Evolutionary conservation across 2,797 vertebrate species (phyloP).

Genomic region (Zonotrichia albicollis): DNA sequence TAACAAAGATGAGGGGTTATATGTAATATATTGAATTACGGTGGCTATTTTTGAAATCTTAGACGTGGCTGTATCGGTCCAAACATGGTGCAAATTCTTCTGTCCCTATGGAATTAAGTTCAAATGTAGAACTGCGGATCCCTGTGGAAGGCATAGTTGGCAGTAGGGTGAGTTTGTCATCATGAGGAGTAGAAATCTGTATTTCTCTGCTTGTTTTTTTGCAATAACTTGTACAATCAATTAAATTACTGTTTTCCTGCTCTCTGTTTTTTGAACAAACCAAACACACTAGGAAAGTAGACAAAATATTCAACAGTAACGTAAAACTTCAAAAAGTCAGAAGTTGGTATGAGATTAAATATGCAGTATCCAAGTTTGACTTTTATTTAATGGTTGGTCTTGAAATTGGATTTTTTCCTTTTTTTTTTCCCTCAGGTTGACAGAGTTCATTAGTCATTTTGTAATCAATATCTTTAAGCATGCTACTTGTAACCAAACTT

Average conservation of each 20-base stretch:
- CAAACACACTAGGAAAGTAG: not conserved
- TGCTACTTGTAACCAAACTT: not conserved
- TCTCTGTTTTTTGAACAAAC: not conserved
- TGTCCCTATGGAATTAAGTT: not conserved
- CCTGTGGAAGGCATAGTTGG: not conserved
- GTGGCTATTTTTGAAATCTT: not conserved
- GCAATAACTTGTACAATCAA: not conserved
- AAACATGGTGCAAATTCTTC: not conserved
- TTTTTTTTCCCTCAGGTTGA: fast-evolving
- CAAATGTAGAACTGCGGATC: not conserved
- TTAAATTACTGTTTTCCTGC: not conserved
- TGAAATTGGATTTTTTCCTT: not conserved
- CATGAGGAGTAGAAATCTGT: not conserved
- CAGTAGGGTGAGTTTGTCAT: not conserved
- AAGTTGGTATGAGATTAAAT: not conserved
- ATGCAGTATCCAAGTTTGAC: not conserved
- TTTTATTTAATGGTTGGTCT: not conserved
- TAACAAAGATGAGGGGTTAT: not conserved
- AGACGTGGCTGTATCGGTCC: not conserved
- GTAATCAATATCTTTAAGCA: conserved; percentile 1
- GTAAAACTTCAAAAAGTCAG: not conserved
- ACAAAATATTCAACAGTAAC: not conserved
- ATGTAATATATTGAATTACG: fast-evolving
- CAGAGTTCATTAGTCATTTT: conserved; percentile 21
- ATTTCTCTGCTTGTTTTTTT: not conserved